Conservation (phyloP, 2,797 vertebrate genomes). For the Odontamblyopus lacepedii region DNA sequence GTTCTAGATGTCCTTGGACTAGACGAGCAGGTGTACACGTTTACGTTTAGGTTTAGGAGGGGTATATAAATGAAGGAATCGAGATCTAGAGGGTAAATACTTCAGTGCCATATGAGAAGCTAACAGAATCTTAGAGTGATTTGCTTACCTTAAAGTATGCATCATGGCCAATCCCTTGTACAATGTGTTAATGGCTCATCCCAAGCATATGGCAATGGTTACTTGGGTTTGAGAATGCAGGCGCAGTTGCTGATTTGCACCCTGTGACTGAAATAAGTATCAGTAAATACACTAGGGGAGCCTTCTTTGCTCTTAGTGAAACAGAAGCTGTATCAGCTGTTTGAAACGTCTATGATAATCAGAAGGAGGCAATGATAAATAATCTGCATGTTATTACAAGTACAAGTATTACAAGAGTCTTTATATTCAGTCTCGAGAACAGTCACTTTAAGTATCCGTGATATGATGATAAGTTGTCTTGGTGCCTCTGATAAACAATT, state of each 20-base stretch:
- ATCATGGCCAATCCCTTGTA: background rate
- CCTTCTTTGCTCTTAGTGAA: background rate
- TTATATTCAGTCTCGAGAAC: background rate
- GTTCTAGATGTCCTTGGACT: constrained; percentile 49
- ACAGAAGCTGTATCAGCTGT: constrained; percentile 36
- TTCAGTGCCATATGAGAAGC: constrained; percentile 19
- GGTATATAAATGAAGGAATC: background rate
- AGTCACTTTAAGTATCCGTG: constrained; percentile 14
- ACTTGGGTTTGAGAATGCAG: constrained; percentile 3
- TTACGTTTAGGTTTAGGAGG: background rate
- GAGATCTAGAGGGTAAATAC: constrained; percentile 8
- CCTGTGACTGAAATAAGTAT: constrained; percentile 15
- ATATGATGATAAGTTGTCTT: constrained; percentile 39
- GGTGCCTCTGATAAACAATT: constrained; percentile 48
- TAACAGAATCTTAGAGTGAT: constrained; percentile 1
- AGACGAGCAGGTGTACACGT: background rate
- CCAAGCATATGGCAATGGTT: constrained; percentile 5
- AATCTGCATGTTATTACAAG: constrained; percentile 11
- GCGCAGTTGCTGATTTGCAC: constrained; percentile 7
- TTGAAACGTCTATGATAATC: constrained; percentile 36
- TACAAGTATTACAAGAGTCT: background rate
- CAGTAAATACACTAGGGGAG: constrained; percentile 1
- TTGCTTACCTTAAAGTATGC: background rate
- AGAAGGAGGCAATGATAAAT: background rate
- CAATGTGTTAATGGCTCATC: constrained; percentile 13